phyloP scores from a whole-genome alignment of 2,888 invertebrate genomes.

The Rhorus exstirpatorius region DNA sequence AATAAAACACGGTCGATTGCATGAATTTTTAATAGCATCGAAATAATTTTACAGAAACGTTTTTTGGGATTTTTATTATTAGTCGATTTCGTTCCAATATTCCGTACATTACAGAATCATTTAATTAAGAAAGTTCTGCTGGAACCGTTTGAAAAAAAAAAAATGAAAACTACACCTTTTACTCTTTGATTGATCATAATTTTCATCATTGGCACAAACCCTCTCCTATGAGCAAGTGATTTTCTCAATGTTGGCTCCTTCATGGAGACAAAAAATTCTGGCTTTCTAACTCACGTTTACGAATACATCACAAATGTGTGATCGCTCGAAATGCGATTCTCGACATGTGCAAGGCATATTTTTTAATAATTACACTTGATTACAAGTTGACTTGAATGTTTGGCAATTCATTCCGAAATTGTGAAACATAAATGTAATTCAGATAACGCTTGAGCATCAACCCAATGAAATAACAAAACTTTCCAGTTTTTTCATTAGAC shows the following conservation, averaged over 20 bases:
- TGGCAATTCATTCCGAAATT: no score
- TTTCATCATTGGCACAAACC: not conserved
- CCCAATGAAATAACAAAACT: not conserved
- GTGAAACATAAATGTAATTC: not conserved
- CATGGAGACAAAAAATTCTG: no score
- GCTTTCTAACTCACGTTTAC: no score
- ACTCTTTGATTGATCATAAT: not conserved
- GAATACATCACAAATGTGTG: no score
- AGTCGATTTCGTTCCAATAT: not conserved
- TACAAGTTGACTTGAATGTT: no score
- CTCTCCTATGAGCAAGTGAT: not conserved
- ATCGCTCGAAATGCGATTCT: no score
- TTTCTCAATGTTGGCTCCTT: not conserved
- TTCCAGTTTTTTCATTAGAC: not conserved
- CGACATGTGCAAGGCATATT: no score
- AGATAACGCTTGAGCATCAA: not conserved
- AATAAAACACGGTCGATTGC: not conserved
- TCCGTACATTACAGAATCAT: not conserved
- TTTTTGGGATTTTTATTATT: not conserved
- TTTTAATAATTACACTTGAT: no score
- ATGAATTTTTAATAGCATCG: not conserved
- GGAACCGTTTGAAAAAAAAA: not conserved
- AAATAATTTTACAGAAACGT: not conserved
- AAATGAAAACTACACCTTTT: not conserved
- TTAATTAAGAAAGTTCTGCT: not conserved